Evolutionary conservation across 37 sponge, comb jelly and placozoan species (phyloP).

Genomic region (Aphrocallistes beatrix): DNA sequence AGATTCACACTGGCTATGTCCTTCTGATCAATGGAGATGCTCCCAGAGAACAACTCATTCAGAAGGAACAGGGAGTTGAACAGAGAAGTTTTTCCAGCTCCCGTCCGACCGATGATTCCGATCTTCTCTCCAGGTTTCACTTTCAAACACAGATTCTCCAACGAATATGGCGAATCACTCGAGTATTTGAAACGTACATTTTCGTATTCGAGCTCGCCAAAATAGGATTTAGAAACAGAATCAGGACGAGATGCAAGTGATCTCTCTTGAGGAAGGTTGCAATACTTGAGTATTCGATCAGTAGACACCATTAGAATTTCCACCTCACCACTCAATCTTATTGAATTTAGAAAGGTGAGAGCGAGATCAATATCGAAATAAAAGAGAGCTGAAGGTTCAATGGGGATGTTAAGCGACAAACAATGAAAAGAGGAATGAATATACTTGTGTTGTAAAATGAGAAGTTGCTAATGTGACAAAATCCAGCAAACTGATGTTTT

Average conservation of each 20-base stretch:
- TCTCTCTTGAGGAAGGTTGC: neutral
- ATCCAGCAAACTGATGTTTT: neutral
- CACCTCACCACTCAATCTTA: slow-evolving; percentile 33
- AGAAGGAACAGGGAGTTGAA: slow-evolving; percentile 35
- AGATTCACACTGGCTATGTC: slow-evolving; percentile 22
- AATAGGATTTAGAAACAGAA: neutral
- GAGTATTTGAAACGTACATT: neutral
- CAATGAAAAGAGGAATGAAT: neutral
- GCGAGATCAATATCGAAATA: neutral
- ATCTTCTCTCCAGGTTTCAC: slow-evolving; percentile 22
- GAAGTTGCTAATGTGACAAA: neutral
- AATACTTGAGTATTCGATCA: slow-evolving; percentile 33
- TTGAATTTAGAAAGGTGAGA: slow-evolving; percentile 25
- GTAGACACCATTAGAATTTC: slow-evolving; percentile 41
- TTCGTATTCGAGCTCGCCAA: neutral
- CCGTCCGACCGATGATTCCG: slow-evolving; percentile 40
- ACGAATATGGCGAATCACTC: neutral
- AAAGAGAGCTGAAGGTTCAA: neutral
- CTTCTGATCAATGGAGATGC: slow-evolving; percentile 25
- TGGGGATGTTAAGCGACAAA: neutral
- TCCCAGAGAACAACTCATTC: slow-evolving; percentile 25
- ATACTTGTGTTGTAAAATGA: neutral
- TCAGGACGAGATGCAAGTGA: neutral
- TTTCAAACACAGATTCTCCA: neutral
- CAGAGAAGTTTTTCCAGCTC: slow-evolving; percentile 38